Evolutionary conservation across 2,797 vertebrate genomes (phyloP).

Genomic region (Pseudochaenichthys georgianus): DNA sequence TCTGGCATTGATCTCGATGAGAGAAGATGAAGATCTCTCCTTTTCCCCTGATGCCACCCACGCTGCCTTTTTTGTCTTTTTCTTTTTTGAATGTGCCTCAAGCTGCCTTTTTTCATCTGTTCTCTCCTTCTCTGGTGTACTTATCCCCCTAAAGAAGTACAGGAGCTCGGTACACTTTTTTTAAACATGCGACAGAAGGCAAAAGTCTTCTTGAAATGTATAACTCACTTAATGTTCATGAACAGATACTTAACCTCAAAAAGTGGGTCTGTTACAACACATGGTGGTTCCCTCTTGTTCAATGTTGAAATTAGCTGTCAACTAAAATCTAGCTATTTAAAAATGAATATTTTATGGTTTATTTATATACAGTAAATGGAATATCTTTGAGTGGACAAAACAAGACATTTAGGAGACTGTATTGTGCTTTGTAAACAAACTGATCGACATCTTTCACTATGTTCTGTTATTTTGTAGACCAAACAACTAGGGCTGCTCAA

Average conservation of each 20-base stretch:
- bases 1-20: constrained; percentile 51
- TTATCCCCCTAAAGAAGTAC: constrained; percentile 1
- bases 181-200: constrained; percentile 2
- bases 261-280: neutral
- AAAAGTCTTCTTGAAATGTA: constrained; percentile 8
- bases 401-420: no score
- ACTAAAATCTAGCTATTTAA: no score
- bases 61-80: constrained; percentile 9
- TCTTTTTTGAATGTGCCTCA: constrained; percentile 13
- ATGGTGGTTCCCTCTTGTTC: neutral
- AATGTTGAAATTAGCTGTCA: no score
- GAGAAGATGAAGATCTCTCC: constrained; percentile 32
- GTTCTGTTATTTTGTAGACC: no score
- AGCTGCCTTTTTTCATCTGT: constrained; percentile 21
- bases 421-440: no score
- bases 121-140: constrained; percentile 11
- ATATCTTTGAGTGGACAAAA: no score
- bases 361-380: no score
- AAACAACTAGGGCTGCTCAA: no score
- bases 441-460: no score
- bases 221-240: constrained; percentile 2
- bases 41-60: constrained; percentile 38
- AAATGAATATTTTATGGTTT: no score
- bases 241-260: neutral
- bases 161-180: constrained; percentile 20